A percentile compares a stretch with the other conserved stretches of the same genome.
Evolutionary conservation across 92 coral and sea anemone species (phyloP).

Genomic region (Nematostella vectensis): DNA sequence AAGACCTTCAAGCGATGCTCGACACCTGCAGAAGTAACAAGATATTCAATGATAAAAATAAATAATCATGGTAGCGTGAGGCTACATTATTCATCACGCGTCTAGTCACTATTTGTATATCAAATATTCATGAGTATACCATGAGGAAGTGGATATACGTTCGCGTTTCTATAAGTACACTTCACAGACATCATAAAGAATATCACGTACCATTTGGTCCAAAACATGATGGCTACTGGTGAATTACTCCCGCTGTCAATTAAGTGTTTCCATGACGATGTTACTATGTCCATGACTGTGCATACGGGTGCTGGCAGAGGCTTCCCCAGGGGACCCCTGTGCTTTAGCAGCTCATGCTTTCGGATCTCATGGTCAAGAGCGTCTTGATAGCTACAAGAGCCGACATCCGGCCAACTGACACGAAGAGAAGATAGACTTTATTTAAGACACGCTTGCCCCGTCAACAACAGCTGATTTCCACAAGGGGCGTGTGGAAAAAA

Average conservation of each 20-base stretch:
- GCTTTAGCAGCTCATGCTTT: conserved; percentile 33
- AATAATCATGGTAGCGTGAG: too few relatives aligned
- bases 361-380: conserved; percentile 52
- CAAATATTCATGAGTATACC: too few relatives aligned
- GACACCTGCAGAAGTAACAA: conserved; percentile 74
- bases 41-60: too few relatives aligned
- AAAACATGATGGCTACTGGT: conserved; percentile 68
- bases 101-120: too few relatives aligned
- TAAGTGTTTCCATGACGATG: conserved; percentile 40
- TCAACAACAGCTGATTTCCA: too few relatives aligned
- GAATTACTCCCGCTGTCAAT: conserved; percentile 24
- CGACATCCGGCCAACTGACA: conserved; percentile 40
- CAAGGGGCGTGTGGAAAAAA: too few relatives aligned
- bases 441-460: too few relatives aligned
- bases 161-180: too few relatives aligned
- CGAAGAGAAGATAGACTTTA: background rate
- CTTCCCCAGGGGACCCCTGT: conserved; percentile 51
- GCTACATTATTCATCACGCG: too few relatives aligned
- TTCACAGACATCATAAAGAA: too few relatives aligned
- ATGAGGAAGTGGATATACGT: too few relatives aligned
- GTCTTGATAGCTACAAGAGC: conserved; percentile 50
- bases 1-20: conserved; percentile 63
- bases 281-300: conserved; percentile 57
- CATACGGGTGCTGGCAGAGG: conserved; percentile 72
- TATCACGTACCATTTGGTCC: conserved; percentile 84